phyloP scores from a whole-genome alignment of 2,888 invertebrate genomes.

The Tinea trinotella region DNA sequence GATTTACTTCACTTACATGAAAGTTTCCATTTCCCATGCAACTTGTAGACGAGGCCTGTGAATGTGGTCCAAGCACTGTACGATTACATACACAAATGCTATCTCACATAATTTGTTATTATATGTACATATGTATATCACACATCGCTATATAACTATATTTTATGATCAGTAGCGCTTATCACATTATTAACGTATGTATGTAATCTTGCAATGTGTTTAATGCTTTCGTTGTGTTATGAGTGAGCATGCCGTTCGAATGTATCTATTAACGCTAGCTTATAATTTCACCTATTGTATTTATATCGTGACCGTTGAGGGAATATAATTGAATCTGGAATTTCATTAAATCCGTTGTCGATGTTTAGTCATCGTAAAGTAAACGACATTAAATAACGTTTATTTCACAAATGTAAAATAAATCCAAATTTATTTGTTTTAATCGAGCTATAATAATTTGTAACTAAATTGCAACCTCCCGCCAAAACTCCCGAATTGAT shows the following conservation, averaged over 20 bases:
- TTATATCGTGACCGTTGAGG: neutral
- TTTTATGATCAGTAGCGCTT: too few relatives aligned
- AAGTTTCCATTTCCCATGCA: slow-evolving; percentile 36
- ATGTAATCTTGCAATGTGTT: slow-evolving; percentile 9
- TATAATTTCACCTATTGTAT: slow-evolving; percentile 5
- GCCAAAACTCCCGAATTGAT: too few relatives aligned
- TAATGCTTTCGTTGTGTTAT: slow-evolving; percentile 8
- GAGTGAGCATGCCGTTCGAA: neutral
- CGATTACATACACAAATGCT: slow-evolving; percentile 36
- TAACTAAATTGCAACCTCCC: too few relatives aligned
- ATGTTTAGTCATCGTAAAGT: too few relatives aligned
- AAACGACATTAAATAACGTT: too few relatives aligned
- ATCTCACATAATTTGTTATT: neutral
- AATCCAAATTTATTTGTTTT: too few relatives aligned
- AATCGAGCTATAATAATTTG: too few relatives aligned
- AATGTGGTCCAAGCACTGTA: slow-evolving; percentile 52
- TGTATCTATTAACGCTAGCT: slow-evolving; percentile 5
- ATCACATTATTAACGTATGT: neutral
- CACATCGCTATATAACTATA: neutral
- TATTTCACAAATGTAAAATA: too few relatives aligned
- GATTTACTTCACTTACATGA: slow-evolving; percentile 66
- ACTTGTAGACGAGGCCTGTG: slow-evolving; percentile 50
- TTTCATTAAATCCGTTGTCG: too few relatives aligned
- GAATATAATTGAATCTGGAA: too few relatives aligned
- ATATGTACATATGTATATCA: neutral